Conservation (phyloP, 2,888 invertebrate genomes). For the Hartigia nigra region DNA sequence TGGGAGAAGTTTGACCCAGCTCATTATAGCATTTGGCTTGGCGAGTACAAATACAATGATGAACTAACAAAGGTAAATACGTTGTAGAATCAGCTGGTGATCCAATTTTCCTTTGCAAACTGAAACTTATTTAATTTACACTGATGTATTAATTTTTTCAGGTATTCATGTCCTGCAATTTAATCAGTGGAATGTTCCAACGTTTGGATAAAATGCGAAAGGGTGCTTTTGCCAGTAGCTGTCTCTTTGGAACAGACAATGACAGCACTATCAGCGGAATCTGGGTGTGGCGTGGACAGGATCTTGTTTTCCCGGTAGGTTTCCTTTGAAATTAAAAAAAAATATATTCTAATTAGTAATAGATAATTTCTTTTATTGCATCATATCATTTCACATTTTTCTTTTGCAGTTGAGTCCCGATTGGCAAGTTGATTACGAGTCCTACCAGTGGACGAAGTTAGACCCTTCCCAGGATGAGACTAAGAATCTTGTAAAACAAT, state of each 20-base stretch:
- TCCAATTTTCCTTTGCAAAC: background rate
- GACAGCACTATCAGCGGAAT: constrained; percentile 94
- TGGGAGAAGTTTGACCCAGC: constrained; percentile 98
- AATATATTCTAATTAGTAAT: background rate
- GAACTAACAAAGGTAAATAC: constrained; percentile 79
- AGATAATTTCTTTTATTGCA: background rate
- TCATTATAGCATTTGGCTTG: constrained; percentile 96
- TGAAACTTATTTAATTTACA: background rate
- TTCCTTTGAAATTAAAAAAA: background rate
- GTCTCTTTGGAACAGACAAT: constrained; percentile 93
- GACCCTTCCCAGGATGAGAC: constrained; percentile 84
- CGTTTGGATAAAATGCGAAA: constrained; percentile 98
- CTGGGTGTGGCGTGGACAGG: constrained; percentile 98
- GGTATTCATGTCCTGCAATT: constrained; percentile 98
- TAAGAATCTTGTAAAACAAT: constrained; percentile 87
- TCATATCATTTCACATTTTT: constrained; percentile 26
- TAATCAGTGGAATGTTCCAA: constrained; percentile 98
- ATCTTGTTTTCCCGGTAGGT: constrained; percentile 85
- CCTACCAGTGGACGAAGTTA: constrained; percentile 94
- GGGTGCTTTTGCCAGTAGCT: constrained; percentile 92
- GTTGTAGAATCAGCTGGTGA: background rate
- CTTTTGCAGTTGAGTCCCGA: constrained; percentile 81
- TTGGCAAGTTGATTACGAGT: constrained; percentile 97
- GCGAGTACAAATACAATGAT: constrained; percentile 95
- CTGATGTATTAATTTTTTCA: constrained; percentile 25